Base-by-base conservation (phyloP, 2,113 vertebrate species). In the Ibidorhyncha struthersii region DNA sequence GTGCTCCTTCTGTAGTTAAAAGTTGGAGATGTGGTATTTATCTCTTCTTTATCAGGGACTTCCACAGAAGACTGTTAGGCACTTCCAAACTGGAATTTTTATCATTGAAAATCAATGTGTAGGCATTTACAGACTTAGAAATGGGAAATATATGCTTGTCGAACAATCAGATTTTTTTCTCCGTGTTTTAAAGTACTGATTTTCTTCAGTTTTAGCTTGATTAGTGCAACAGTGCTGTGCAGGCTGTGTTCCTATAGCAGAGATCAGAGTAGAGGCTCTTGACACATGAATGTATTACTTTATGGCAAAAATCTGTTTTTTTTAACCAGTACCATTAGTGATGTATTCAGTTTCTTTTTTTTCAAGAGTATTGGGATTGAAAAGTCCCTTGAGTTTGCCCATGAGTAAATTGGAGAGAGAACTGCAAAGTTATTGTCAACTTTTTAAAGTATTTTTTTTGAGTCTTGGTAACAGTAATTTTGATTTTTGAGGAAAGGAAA, bases 121-220 rank as follows among this genome's bases (percentile, higher is more conserved):
- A 36, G 86, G 78, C 53, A 61, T 43, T 71, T 36, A 15, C 32
- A 22, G 6, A 17, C 47, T 47, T 77, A 27, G 49, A 62, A 52
- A 29, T 16, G 25, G 36, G 66, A 61, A 84, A 15, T 36, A 12
- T 0, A 10, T 27, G 11, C 2, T 30, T 73, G 29, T 41, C 0
- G 0, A 21, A 26, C 27, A 5, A 26, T 12, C 19, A 59, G 29
- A 1, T 36, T 6, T 26, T 70, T 70, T 4, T 41, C n/a, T 47
- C 6, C 1, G 23, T 71, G 6, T 74, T 63, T 69, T 32, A 30
- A 5, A 29, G 29, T 22, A 7, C 32, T 18, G 8, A 1, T 61
- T 78, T 61, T 7, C 40, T 67, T 91, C 18, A 9, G 12, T 30
- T 88, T 65, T 40, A 23, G 17, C n/a, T 32, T 32, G 38, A 4